Evolutionary conservation across 2,797 vertebrate genomes (phyloP), one percentile per base, ranked within the genome.

Genomic region (Cichlasoma orientale): DNA sequence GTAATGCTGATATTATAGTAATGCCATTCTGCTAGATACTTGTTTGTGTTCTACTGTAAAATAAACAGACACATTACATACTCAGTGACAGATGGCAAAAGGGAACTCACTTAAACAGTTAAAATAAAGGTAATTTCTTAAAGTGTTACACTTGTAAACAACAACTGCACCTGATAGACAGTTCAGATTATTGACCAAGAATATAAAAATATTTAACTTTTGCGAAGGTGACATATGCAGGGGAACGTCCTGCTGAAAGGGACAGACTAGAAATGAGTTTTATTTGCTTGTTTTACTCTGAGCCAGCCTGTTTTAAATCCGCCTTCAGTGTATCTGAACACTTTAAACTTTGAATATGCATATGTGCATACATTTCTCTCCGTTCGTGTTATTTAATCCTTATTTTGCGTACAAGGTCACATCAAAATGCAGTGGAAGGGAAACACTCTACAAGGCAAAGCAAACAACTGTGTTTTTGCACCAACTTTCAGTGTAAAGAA

Each of bases 381-480:
- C 52, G n/a, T 19, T 53, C 10, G 5, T 75, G 56, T 68, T n/a
- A 18, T 68, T 50, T 7, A 5, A 13, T 68, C 41, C 19, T 29
- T n/a, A 77, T 69, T 69, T 78, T 21, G 59, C 74, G 57, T 66
- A 68, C 44, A 16, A 75, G 25, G 59, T 82, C 78, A 74, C 33
- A 41, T 19, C 9, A 19, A 58, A 27, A 29, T 9, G 9, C 18
- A 36, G 70, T 33, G 44, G 5, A 29, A 52, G 52, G 6, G 3
- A 56, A 59, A 27, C 14, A 6, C 59, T 23, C 41, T 44, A 25
- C 31, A 38, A 19, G 57, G 68, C 29, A 73, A 56, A 75, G 68
- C 36, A 82, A 82, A 84, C 36, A 78, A 18, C 72, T 31, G 23
- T n/a, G 18, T 23, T 82, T 81, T 55, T 82, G 75, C 61, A 75